Evolutionary conservation across 2,113 vertebrate genomes (phyloP).

Genomic region (Platichthys flesus): DNA sequence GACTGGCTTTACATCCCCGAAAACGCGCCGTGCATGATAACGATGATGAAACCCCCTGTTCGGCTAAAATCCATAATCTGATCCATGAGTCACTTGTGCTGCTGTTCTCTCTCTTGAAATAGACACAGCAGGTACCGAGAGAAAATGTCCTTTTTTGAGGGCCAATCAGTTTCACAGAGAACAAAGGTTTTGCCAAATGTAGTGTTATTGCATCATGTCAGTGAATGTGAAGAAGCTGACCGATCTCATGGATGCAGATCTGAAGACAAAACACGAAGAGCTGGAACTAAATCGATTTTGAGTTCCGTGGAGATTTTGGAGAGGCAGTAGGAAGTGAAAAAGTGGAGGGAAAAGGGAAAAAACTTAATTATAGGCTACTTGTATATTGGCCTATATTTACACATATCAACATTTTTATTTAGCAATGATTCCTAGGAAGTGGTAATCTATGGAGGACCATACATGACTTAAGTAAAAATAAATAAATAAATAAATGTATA

Average conservation of each 20-base stretch:
- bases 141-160: slow-evolving; percentile 51
- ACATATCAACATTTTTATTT: too few species aligned
- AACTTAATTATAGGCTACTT: too few species aligned
- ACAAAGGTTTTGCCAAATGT: slow-evolving; percentile 27
- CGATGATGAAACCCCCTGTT: slow-evolving; percentile 50
- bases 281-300: background rate
- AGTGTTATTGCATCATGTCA: slow-evolving; percentile 33
- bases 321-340: too few species aligned
- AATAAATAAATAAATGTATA: too few species aligned
- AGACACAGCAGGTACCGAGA: slow-evolving; percentile 39
- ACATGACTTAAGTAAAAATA: too few species aligned
- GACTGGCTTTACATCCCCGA: slow-evolving; percentile 24
- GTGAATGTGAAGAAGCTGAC: too few species aligned
- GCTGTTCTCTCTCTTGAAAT: slow-evolving; percentile 35
- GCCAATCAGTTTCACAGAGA: slow-evolving; percentile 20
- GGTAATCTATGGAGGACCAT: too few species aligned
- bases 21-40: slow-evolving; percentile 62
- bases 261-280: background rate
- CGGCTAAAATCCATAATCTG: slow-evolving; percentile 71
- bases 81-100: slow-evolving; percentile 61
- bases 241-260: background rate
- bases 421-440: too few species aligned
- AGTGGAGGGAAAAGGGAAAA: too few species aligned
- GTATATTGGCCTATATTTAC: too few species aligned
- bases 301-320: too few species aligned